Conservation (phyloP, 1,140 invertebrate species). For the Rhopalosiphum maidis region DNA sequence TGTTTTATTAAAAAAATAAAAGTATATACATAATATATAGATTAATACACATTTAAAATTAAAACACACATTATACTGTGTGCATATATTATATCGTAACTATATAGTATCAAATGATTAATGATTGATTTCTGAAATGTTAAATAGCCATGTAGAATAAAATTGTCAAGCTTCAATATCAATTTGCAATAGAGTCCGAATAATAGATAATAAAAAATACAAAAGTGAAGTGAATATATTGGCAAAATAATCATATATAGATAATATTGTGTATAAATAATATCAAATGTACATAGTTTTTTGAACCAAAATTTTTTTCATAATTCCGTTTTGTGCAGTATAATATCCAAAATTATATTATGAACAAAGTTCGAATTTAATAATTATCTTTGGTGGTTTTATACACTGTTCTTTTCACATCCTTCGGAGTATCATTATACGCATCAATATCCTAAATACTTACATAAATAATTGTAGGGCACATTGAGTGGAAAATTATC, state of each 20-base stretch:
- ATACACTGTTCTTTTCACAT: not conserved
- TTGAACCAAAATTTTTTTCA: too few species aligned
- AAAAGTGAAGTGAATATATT: too few species aligned
- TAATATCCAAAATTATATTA: too few species aligned
- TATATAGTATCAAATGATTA: not conserved
- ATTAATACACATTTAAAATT: not conserved
- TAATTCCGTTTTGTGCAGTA: too few species aligned
- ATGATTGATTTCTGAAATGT: not conserved
- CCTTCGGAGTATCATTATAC: not conserved
- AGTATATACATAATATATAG: not conserved
- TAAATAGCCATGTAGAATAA: not conserved
- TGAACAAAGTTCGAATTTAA: too few species aligned
- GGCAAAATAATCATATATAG: too few species aligned
- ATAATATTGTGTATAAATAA: too few species aligned
- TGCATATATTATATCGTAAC: not conserved
- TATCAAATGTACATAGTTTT: too few species aligned
- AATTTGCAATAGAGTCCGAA: too few species aligned
- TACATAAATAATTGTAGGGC: not conserved
- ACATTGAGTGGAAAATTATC: not conserved
- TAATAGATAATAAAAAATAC: not conserved
- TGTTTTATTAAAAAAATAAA: constrained; percentile 31
- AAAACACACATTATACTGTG: not conserved
- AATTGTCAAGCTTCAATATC: not conserved
- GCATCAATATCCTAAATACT: not conserved
- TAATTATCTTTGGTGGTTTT: not conserved